Evolutionary conservation across 2,113 vertebrate species (phyloP), one percentile per base, ranked within the genome.

Genomic region (Herpetotheres cachinnans): DNA sequence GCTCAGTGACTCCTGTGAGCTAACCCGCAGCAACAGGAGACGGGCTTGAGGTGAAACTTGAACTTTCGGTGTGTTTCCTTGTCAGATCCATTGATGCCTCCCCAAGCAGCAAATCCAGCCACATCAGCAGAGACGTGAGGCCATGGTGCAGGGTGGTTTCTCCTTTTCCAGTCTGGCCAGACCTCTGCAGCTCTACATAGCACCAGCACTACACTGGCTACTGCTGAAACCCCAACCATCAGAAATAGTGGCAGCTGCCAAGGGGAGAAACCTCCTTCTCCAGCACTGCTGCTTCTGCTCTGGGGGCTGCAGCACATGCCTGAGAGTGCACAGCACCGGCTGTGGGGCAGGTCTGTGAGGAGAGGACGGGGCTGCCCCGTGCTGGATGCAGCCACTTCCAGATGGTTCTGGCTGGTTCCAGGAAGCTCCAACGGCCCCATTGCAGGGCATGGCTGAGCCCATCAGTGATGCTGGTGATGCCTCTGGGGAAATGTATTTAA

Each of bases 191-290:
- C 32, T 38, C 34, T 4, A 4, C 47, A 25, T 22, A 44, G 34
- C 13, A 9, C 3, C 13, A 6, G 50, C 61, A 69, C 12, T 1
- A 3, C 1, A 3, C 16, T 0, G 8, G 73, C 4, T 2, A 7
- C n/a, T 18, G 21, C 36, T 25, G 55, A 16, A 77, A 40, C 47
- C n/a, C 5, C 11, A 83, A 26, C 54, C 58, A 13, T 8, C 16
- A 78, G 63, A 59, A 93, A 38, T 1, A n/a, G 25, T 36, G 77
- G 76, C 42, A 74, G 6, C 30, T 19, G 1, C 38, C 0, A 3
- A 54, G 71, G 47, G 59, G 66, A 54, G 46, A 90, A 77, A 34
- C 32, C 32, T 30, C 30, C 44, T 76, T 49, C 27, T 50, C n/a
- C 22, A 5, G 44, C 26, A 11, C 63, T 0, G 1, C 12, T 21